Base-by-base conservation (phyloP, 2,888 invertebrate species). In the Drosophila kanekoi region DNA sequence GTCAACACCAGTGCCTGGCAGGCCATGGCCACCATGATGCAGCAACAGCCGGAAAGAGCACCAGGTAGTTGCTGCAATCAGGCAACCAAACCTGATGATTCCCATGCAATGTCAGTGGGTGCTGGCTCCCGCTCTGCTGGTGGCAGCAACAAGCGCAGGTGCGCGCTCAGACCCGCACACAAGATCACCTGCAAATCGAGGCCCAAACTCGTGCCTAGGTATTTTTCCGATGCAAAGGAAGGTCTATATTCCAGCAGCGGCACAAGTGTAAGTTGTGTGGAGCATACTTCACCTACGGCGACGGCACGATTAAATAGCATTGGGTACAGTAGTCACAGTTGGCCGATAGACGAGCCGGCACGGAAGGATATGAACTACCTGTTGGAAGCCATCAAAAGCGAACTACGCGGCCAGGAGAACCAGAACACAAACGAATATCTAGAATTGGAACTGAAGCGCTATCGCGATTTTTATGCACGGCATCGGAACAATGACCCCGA, bases 361-460 rank as follows among this genome's bases (percentile, higher is more conserved):
- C 60, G 60, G 10, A 58, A 20, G 4, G 53, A 73, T 10, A 57
- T 87, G 60, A 52, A 9, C 3, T 61, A 62, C 11, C 38, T 85
- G 8, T 16, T 85, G 16, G 14, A 57, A 0, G 74, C 81, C 0
- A 90, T 92, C 35, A 69, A 59, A 6, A 33, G 47, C 0, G 92
- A 92, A 35, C 14, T 92, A 3, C n/a, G 84, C 3, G 92, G 92
- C 1, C 63, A 77, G 4, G 59, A 68, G 8, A 10, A 16, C 1
- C 75, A 85, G 4, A 62, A 71, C 1, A 33, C 54, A 0, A 77
- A 84, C 66, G 77, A 74, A 3, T 78, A 81, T 41, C 70, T 92
- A 11, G 92, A 92, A 40, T 8, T 60, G n/a, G 81, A 90, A 47
- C 35, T 92, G 5, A 20, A 48, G 1, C 79, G 86, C 2, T 92